A percentile compares a stretch with the other conserved stretches of the same genome.
phyloP scores from a whole-genome alignment of 1,140 invertebrate genomes.

The Telenomus remus region DNA sequence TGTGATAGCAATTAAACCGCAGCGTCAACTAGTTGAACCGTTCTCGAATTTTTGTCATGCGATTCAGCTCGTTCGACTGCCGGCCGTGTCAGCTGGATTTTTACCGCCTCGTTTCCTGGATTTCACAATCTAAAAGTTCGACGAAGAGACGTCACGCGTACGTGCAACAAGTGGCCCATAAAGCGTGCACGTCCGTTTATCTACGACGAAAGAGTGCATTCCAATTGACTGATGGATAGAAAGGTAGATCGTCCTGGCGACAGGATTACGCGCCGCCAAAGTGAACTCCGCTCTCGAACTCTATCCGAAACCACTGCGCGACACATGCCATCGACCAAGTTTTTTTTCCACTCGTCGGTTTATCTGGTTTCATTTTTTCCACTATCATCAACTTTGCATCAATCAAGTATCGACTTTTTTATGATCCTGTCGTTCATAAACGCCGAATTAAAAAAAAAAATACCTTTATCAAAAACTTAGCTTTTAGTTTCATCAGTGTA shows the following conservation, averaged over 20 bases:
- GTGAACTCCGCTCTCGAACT: slow-evolving; percentile 28
- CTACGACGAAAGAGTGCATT: slow-evolving; percentile 65
- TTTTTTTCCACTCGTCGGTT: neutral
- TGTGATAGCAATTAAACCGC: slow-evolving; percentile 28
- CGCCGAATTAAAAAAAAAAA: neutral
- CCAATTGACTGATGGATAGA: slow-evolving; percentile 65
- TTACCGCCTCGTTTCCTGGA: slow-evolving; percentile 55
- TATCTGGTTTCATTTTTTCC: too few relatives aligned
- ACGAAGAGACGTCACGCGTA: slow-evolving; percentile 56
- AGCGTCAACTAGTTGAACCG: slow-evolving; percentile 9
- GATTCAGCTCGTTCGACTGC: slow-evolving; percentile 26
- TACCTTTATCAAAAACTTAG: too few relatives aligned
- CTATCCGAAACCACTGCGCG: slow-evolving; percentile 24
- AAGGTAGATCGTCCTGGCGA: slow-evolving; percentile 58
- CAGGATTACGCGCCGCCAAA: slow-evolving; percentile 30
- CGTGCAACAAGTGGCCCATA: slow-evolving; percentile 65
- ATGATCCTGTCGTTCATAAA: neutral
- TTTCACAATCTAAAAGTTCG: slow-evolving; percentile 63
- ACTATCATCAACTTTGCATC: too few relatives aligned
- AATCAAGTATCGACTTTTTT: too few relatives aligned
- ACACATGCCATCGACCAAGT: slow-evolving; percentile 16
- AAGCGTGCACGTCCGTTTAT: slow-evolving; percentile 64
- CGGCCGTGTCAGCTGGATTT: slow-evolving; percentile 39
- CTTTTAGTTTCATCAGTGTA: too few relatives aligned
- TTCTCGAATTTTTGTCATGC: slow-evolving; percentile 41